These are phyloP conservation scores for Brachionus angularis DNA, from an alignment of 1,140 invertebrate species.

Conservation along the genomic window DNA sequence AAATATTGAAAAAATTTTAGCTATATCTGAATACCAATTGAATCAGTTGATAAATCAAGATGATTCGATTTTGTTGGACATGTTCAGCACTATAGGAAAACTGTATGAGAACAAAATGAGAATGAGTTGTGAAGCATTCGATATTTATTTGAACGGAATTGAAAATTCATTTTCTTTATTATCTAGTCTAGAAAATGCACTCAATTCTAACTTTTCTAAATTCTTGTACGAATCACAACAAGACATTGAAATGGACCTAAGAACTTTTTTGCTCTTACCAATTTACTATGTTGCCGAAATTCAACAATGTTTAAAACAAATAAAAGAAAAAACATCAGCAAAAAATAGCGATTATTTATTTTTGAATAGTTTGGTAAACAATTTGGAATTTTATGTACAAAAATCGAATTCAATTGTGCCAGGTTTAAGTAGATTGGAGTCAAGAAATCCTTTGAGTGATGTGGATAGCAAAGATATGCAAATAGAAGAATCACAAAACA, in stretches of 20 bases:
- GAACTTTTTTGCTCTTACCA: constrained; percentile 31
- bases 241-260: constrained; percentile 36
- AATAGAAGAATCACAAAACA: too few relatives aligned
- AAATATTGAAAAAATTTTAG: constrained; percentile 39
- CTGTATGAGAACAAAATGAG: constrained; percentile 41
- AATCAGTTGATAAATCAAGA: constrained; percentile 39
- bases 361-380: constrained; percentile 13
- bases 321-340: constrained; percentile 17
- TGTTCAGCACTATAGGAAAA: constrained; percentile 42
- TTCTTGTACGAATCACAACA: constrained; percentile 10
- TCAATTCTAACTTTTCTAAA: not conserved
- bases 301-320: not conserved
- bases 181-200: not conserved
- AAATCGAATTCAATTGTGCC: too few relatives aligned
- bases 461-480: too few relatives aligned
- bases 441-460: too few relatives aligned
- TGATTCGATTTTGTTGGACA: constrained; percentile 32
- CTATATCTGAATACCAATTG: constrained; percentile 37
- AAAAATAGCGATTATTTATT: constrained; percentile 20
- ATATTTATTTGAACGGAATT: constrained; percentile 37
- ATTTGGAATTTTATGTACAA: not conserved
- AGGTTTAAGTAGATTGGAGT: too few relatives aligned
- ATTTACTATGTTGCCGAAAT: constrained; percentile 22
- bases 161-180: not conserved
- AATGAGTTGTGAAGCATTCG: constrained; percentile 42